Evolutionary conservation across 2,888 invertebrate species (phyloP).

Genomic region (Nasonia oneida): DNA sequence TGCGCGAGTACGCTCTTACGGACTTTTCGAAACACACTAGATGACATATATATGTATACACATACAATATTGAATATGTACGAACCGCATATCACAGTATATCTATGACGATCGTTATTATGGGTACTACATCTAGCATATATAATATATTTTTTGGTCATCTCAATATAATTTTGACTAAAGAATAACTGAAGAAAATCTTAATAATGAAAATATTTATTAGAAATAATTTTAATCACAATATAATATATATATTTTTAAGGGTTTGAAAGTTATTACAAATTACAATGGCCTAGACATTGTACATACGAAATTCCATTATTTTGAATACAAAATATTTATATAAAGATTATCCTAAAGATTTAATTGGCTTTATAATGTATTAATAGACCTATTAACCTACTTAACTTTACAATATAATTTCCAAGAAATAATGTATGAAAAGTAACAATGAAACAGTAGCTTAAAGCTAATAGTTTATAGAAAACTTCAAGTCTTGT

Average conservation of each 20-base stretch:
- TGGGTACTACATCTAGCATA: too few relatives aligned
- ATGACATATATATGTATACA: not conserved
- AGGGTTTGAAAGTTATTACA: constrained; percentile 53
- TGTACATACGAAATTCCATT: constrained; percentile 50
- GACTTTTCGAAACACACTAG: not conserved
- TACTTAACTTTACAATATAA: constrained; percentile 59
- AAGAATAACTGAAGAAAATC: constrained; percentile 26
- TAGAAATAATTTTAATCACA: constrained; percentile 52
- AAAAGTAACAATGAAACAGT: constrained; percentile 57
- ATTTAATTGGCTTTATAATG: constrained; percentile 43
- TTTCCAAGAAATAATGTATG: constrained; percentile 49
- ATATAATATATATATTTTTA: constrained; percentile 52
- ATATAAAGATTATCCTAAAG: constrained; percentile 54
- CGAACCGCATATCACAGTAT: not conserved
- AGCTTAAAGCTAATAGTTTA: constrained; percentile 33
- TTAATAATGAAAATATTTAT: constrained; percentile 62
- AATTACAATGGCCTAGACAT: constrained; percentile 50
- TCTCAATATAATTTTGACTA: not conserved
- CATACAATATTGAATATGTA: not conserved
- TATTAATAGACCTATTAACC: constrained; percentile 58
- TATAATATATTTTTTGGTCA: too few relatives aligned
- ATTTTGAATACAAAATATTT: constrained; percentile 49
- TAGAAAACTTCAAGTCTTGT: constrained; percentile 27
- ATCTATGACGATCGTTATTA: too few relatives aligned
- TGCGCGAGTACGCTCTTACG: not conserved